Conservation (phyloP, 1,140 invertebrate species). For the Diachasma alloeum region DNA sequence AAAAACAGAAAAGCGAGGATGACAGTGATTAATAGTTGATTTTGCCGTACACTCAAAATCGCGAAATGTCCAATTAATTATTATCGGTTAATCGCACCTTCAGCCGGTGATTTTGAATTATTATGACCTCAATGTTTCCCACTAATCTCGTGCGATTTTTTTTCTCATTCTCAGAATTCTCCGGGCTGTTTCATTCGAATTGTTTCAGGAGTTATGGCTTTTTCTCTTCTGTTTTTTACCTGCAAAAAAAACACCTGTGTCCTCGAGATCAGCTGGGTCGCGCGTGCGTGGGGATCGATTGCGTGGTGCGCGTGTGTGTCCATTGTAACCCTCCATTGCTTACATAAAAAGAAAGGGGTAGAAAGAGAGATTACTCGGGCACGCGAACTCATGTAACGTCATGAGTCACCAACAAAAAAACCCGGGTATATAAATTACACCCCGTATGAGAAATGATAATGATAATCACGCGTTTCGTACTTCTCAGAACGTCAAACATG, state of each 20-base stretch:
- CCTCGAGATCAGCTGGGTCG: background rate
- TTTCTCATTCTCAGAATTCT: too few relatives aligned
- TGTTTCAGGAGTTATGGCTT: too few relatives aligned
- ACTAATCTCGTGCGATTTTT: too few relatives aligned
- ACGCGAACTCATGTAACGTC: background rate
- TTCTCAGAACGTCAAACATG: background rate
- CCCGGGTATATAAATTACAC: background rate
- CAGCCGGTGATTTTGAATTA: background rate
- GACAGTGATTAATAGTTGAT: slow-evolving; percentile 46
- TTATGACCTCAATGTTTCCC: background rate
- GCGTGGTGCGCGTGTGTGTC: background rate
- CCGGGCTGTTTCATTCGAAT: too few relatives aligned
- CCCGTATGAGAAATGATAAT: background rate
- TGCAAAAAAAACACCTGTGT: background rate
- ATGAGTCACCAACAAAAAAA: background rate
- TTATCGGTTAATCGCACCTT: slow-evolving; percentile 45
- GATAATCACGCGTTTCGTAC: background rate
- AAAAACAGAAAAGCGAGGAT: slow-evolving; percentile 32
- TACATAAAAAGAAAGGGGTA: background rate
- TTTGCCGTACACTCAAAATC: slow-evolving; percentile 14
- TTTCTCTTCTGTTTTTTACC: background rate
- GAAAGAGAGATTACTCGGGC: background rate
- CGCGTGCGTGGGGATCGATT: background rate
- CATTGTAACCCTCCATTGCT: background rate
- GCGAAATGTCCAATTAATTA: slow-evolving; percentile 52